Evolutionary conservation across 2,113 vertebrate genomes (phyloP).

Genomic region (Phalacrocorax brasilianus): DNA sequence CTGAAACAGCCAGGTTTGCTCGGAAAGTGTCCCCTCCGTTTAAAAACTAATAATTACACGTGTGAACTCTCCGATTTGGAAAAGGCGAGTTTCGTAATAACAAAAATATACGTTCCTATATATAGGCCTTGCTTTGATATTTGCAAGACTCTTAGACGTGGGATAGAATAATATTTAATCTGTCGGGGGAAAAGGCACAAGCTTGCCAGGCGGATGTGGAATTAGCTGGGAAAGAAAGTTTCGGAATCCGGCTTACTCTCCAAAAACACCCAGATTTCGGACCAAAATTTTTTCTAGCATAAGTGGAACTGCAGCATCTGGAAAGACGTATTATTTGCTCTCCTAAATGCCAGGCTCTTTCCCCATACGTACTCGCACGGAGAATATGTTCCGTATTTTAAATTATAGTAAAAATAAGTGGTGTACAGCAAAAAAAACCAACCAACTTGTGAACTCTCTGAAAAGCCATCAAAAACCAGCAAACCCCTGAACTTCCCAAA

Average conservation of each 20-base stretch:
- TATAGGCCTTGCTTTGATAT: background rate
- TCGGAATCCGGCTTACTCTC: background rate
- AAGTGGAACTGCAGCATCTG: background rate
- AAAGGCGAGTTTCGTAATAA: background rate
- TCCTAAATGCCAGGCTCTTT: background rate
- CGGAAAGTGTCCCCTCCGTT: fast-evolving
- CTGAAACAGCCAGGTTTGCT: background rate
- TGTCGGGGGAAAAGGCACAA: background rate
- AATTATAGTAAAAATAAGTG: background rate
- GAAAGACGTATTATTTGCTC: background rate
- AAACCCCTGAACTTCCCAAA: background rate
- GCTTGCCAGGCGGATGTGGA: background rate
- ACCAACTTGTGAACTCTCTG: background rate
- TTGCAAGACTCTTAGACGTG: background rate
- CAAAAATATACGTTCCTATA: background rate
- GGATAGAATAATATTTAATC: background rate
- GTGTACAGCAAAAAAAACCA: background rate
- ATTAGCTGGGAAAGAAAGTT: background rate
- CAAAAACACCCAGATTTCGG: background rate
- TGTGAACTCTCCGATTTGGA: background rate
- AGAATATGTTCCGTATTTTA: background rate
- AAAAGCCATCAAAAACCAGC: background rate
- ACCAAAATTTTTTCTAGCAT: background rate
- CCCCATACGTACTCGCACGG: fast-evolving
- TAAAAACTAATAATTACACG: fast-evolving